phyloP scores from a whole-genome alignment of 1,140 invertebrate species.

The Leguminivora glycinivorella region DNA sequence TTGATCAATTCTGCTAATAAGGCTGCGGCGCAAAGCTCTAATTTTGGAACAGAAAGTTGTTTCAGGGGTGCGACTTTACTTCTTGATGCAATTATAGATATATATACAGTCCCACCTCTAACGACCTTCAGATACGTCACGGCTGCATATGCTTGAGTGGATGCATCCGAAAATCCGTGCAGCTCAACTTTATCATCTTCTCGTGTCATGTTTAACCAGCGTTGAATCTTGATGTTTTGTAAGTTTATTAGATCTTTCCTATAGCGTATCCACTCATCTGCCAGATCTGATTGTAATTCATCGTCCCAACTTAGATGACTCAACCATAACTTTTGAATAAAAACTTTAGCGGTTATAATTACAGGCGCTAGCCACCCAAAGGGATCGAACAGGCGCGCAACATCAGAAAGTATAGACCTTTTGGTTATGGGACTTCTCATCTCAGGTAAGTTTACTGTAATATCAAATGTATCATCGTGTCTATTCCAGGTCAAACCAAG shows the following conservation, averaged over 20 bases:
- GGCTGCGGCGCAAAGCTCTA: constrained; percentile 56
- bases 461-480: constrained; percentile 40
- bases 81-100: constrained; percentile 33
- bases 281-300: constrained; percentile 36
- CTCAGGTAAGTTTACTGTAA: constrained; percentile 39
- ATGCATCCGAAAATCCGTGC: constrained; percentile 50
- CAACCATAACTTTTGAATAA: constrained; percentile 62
- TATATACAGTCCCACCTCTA: constrained; percentile 35
- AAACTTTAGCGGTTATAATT: constrained; percentile 53
- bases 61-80: constrained; percentile 49
- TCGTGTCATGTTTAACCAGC: constrained; percentile 36
- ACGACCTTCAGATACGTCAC: constrained; percentile 40
- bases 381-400: no score
- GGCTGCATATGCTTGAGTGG: constrained; percentile 45
- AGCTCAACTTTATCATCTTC: constrained; percentile 35
- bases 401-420: constrained; percentile 51
- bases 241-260: constrained; percentile 38
- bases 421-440: constrained; percentile 42
- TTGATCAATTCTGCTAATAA: constrained; percentile 42
- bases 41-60: constrained; percentile 40
- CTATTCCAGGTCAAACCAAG: constrained; percentile 44
- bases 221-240: constrained; percentile 36
- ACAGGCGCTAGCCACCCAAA: constrained; percentile 62
- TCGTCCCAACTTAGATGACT: constrained; percentile 59
- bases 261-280: constrained; percentile 40